phyloP scores from a whole-genome alignment of 1,140 invertebrate species.

The Drosophila melanica region DNA sequence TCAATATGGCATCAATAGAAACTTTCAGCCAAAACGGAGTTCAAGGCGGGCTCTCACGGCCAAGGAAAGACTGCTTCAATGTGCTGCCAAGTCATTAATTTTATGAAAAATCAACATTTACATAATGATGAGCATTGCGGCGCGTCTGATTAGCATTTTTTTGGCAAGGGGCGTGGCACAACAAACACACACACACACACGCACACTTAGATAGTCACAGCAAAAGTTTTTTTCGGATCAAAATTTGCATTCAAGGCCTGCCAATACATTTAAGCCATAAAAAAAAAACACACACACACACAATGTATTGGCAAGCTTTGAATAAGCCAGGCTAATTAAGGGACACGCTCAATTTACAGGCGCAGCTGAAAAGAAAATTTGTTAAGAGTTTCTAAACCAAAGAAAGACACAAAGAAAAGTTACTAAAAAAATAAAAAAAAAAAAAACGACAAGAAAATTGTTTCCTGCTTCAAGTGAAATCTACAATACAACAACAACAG shows the following conservation, averaged over 20 bases:
- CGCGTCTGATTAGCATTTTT: conserved; percentile 47
- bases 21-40: conserved; percentile 19
- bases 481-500: conserved; percentile 32
- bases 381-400: conserved; percentile 25
- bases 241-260: conserved; percentile 38
- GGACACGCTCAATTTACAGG: conserved; percentile 34
- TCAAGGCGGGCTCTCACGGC: too few species aligned
- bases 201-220: conserved; percentile 4
- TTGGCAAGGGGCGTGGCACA: conserved; percentile 22
- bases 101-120: conserved; percentile 62
- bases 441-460: conserved; percentile 20
- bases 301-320: conserved; percentile 27
- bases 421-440: conserved; percentile 29
- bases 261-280: conserved; percentile 5
- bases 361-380: conserved; percentile 6
- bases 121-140: conserved; percentile 47
- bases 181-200: conserved; percentile 4
- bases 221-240: conserved; percentile 5
- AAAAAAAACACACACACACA: too few species aligned
- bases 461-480: conserved; percentile 42
- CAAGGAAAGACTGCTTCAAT: conserved; percentile 45
- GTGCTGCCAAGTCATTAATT: conserved; percentile 73
- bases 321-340: conserved; percentile 17
- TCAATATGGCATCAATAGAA: conserved; percentile 46
- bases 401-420: conserved; percentile 31